Evolutionary conservation across 2,888 invertebrate species (phyloP), one percentile per base, ranked within the genome.

Genomic region (Slavum lentiscoides): DNA sequence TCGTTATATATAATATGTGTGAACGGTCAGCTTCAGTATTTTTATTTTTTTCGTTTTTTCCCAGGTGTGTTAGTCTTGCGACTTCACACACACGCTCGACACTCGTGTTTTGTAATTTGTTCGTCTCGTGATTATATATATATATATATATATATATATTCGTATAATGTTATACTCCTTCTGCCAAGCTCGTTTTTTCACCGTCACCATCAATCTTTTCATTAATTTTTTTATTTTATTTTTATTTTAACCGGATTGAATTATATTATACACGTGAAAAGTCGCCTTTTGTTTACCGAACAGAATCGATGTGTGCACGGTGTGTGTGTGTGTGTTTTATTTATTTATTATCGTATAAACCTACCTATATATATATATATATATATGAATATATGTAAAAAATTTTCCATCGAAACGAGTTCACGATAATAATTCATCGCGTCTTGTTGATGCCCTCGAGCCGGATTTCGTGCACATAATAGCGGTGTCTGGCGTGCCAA

Each of bases 401-500:
- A 5, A 61, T 73, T 64, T 64, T 64, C 53, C n/a, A 74, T 53
- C 62, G 19, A 74, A 74, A 74, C 74, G 37, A 66, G 74, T 74
- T 74, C 74, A 66, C 53, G 74, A 58, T 75, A 75, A 67, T 75
- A 66, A 75, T 66, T 75, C 74, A 74, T 66, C 11, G 64, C 64
- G 74, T 74, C 49, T 74, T 53, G 53, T 74, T 30, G 30, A 30
- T 30, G 74, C 55, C 66, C 58, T 19, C 74, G 23, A 75, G 74
- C 30, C 30, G 58, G 74, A 21, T 75, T 75, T 74, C 66, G 66
- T 75, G 74, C 74, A 43, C 19, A 75, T 74, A 74, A 66, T 75
- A 58, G 66, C 30, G 2, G 55, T 66, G 23, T 75, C 39, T 6
- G 74, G 55, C 49, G 74, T 70, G 77, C 77, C 77, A 77, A 77